Evolutionary conservation across 2,797 vertebrate species (phyloP).

Genomic region (Vespertilio murinus): DNA sequence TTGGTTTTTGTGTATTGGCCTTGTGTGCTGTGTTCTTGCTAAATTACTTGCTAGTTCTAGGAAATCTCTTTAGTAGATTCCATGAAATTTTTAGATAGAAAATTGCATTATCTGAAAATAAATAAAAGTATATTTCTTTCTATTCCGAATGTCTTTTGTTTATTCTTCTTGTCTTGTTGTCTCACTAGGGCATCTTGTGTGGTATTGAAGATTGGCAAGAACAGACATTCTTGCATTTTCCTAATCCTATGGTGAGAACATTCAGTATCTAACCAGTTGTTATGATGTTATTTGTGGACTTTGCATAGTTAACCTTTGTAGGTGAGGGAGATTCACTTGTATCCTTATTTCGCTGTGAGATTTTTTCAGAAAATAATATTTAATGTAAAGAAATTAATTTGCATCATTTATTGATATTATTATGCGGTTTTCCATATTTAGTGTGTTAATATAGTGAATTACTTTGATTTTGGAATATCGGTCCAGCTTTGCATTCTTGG

Average conservation of each 20-base stretch:
- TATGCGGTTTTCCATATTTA: background rate
- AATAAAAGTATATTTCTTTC: background rate
- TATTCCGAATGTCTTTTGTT: background rate
- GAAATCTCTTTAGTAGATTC: background rate
- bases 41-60: background rate
- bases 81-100: background rate
- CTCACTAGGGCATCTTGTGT: background rate
- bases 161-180: background rate
- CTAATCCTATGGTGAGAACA: background rate
- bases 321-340: background rate
- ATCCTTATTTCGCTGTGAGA: background rate
- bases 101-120: background rate
- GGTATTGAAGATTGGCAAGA: background rate
- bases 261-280: background rate
- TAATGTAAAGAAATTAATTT: background rate
- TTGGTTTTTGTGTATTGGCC: background rate
- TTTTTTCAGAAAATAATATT: conserved; percentile 7
- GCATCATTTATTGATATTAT: background rate
- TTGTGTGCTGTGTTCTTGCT: background rate
- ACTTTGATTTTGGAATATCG: background rate
- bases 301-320: background rate
- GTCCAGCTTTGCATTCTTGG: background rate
- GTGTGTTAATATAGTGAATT: background rate
- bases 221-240: background rate
- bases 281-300: background rate